Conservation (phyloP, 1,140 invertebrate genomes). For the Zaprionus taronus region DNA sequence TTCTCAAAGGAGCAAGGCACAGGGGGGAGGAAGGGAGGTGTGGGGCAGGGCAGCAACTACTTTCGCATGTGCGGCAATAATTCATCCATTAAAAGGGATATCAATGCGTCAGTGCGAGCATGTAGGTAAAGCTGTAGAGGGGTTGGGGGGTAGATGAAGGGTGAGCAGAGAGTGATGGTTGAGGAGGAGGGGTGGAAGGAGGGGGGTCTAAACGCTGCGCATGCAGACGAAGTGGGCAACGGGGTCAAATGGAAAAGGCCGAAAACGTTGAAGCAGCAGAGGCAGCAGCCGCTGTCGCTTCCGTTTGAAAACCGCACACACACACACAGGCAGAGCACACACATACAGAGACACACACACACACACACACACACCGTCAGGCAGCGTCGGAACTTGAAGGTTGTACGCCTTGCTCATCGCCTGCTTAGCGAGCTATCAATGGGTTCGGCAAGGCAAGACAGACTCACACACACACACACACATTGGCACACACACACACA, state of each 20-base stretch:
- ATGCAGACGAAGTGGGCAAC: conserved; percentile 53
- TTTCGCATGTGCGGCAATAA: conserved; percentile 84
- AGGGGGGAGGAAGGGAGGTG: not conserved
- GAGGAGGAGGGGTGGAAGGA: not conserved
- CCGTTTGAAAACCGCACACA: conserved; percentile 76
- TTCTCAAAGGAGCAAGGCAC: conserved; percentile 24
- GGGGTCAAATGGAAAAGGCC: conserved; percentile 80
- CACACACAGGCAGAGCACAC: conserved; percentile 36
- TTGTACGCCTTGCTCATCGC: conserved; percentile 41
- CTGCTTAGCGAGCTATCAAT: conserved; percentile 60
- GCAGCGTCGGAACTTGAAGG: conserved; percentile 48
- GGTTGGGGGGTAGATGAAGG: not conserved
- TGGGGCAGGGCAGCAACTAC: conserved; percentile 72
- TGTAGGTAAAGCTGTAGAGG: not conserved
- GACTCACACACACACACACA: conserved; percentile 21
- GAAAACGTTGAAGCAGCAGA: conserved; percentile 35
- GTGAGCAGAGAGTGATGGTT: not conserved
- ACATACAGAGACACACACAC: conserved; percentile 9
- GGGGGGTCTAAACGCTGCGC: conserved; percentile 28
- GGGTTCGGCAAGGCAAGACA: conserved; percentile 42
- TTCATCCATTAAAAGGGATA: conserved; percentile 84
- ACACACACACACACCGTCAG: conserved; percentile 10
- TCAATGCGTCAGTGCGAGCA: conserved; percentile 69
- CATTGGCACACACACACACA: conserved; percentile 7
- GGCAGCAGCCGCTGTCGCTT: conserved; percentile 34